Percentiles rank a stretch among this genome's conserved stretches.
These are phyloP conservation scores for Macropodus opercularis DNA, from an alignment of 2,797 vertebrate species.

Conservation along the genomic window DNA sequence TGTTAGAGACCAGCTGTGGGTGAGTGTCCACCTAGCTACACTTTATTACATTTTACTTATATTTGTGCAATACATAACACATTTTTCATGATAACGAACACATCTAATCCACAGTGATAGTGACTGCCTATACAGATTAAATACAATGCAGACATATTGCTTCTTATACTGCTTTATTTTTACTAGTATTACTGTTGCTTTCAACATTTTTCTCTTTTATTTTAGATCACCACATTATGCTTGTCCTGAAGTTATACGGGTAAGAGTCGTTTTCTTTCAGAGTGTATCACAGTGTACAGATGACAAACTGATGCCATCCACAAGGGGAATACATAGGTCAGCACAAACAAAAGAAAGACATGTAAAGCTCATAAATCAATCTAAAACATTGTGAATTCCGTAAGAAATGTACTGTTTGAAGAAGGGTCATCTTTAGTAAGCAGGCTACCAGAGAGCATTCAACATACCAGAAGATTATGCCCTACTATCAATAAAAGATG, in stretches of 20 bases:
- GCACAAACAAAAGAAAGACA: constrained; percentile 4
- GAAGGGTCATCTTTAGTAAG: constrained; percentile 1
- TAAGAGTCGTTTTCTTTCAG: constrained; percentile 72
- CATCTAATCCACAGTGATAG: neutral
- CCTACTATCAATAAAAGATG: constrained; percentile 22
- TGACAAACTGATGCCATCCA: constrained; percentile 4
- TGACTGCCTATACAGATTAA: neutral
- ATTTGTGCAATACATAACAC: neutral
- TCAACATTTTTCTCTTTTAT: constrained; percentile 36
- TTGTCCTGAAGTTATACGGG: constrained; percentile 98
- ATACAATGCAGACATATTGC: neutral
- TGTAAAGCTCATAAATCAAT: no score
- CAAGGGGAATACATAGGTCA: constrained; percentile 1
- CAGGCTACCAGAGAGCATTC: constrained; percentile 6
- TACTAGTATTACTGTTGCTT: neutral
- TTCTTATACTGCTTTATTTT: neutral
- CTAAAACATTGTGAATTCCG: no score
- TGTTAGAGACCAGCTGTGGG: constrained; percentile 94
- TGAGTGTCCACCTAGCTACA: constrained; percentile 76
- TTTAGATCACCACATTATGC: constrained; percentile 97
- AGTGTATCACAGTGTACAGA: neutral
- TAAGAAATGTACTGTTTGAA: constrained; percentile 28
- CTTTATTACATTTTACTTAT: neutral
- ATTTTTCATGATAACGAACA: neutral
- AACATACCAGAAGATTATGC: constrained; percentile 34